Conservation (phyloP, 2,888 invertebrate species). For the Tiphia femorata region DNA sequence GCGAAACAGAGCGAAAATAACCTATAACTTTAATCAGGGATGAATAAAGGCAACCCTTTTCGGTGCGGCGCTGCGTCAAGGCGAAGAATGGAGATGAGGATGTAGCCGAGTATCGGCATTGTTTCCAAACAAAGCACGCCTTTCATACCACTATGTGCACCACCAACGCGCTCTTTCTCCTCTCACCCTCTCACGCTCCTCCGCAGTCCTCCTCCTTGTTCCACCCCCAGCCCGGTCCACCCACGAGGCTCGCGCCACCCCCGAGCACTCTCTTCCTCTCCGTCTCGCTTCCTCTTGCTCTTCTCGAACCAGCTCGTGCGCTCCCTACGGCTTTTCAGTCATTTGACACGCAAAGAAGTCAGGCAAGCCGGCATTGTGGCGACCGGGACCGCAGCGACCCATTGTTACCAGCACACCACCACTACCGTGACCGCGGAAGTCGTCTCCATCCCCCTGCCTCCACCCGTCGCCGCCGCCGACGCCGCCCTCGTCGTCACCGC, state of each 20-base stretch:
- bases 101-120: conserved; percentile 70
- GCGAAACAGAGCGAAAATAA: conserved; percentile 54
- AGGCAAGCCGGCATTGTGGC: conserved; percentile 64
- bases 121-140: conserved; percentile 69
- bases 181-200: conserved; percentile 24
- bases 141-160: conserved; percentile 62
- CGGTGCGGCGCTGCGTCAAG: conserved; percentile 62
- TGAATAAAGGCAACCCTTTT: conserved; percentile 64
- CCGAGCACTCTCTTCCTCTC: conserved; percentile 7
- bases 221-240: conserved; percentile 30
- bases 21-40: conserved; percentile 68
- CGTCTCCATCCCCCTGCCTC: neutral
- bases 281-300: conserved; percentile 9
- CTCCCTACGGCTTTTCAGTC: conserved; percentile 65
- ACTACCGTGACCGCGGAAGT: conserved; percentile 17
- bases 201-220: conserved; percentile 37
- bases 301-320: conserved; percentile 33
- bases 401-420: conserved; percentile 64
- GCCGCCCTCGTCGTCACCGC: neutral
- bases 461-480: neutral
- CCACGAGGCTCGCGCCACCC: conserved; percentile 24
- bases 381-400: conserved; percentile 48
- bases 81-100: conserved; percentile 69
- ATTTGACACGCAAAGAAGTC: conserved; percentile 70
- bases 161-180: conserved; percentile 30